Conservation (phyloP, 2,797 vertebrate species). For the Saxicola maurus region DNA sequence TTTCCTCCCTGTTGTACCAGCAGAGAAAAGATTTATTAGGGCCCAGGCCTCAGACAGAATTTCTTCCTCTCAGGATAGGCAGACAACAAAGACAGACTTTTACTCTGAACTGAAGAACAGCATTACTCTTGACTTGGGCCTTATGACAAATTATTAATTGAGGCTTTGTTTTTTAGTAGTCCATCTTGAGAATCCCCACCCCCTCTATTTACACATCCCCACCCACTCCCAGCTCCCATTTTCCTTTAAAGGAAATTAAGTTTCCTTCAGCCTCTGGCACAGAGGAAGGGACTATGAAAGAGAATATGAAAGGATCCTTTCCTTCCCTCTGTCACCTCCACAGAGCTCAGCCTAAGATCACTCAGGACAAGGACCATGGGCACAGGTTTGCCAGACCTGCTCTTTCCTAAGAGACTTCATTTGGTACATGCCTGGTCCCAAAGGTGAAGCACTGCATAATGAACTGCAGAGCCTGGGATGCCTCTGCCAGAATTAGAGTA, state of each 20-base stretch:
- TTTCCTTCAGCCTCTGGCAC: not conserved
- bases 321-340: not conserved
- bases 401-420: not conserved
- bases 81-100: not conserved
- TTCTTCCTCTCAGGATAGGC: not conserved
- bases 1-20: not conserved
- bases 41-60: not conserved
- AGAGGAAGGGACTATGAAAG: not conserved
- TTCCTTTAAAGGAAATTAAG: not conserved
- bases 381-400: not conserved
- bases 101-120: not conserved
- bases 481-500: not conserved
- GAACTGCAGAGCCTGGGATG: not conserved
- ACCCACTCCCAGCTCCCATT: not conserved
- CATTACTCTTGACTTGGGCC: not conserved
- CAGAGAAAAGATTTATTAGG: not conserved
- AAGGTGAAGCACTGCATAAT: not conserved
- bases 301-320: not conserved
- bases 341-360: not conserved
- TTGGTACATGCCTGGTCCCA: not conserved
- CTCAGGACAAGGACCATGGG: not conserved
- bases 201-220: not conserved
- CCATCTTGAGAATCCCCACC: not conserved
- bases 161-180: not conserved
- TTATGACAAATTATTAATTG: not conserved